Percentiles rank a stretch among this genome's conserved stretches.
Evolutionary conservation across 2,797 vertebrate genomes (phyloP).

Genomic region (Thunnus albacares): DNA sequence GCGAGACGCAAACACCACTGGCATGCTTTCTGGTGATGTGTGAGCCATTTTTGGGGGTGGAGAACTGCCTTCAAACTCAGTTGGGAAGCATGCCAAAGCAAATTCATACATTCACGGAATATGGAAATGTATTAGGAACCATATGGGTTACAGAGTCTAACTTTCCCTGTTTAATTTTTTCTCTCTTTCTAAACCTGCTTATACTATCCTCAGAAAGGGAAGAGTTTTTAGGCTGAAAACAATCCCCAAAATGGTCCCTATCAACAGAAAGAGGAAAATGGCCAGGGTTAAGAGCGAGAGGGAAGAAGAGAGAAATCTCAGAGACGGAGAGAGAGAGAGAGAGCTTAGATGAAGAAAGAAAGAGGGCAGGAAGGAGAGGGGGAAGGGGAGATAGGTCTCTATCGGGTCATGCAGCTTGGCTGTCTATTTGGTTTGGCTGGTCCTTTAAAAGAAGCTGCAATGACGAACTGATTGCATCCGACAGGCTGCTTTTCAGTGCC

Average conservation of each 20-base stretch:
- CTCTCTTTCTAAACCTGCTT: neutral
- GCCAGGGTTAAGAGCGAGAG: conserved; percentile 21
- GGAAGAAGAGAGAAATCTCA: conserved; percentile 24
- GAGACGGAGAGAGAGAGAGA: conserved; percentile 37
- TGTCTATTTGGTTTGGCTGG: conserved; percentile 71
- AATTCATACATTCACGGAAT: conserved; percentile 9
- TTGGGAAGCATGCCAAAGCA: conserved; percentile 6
- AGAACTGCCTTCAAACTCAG: conserved; percentile 18
- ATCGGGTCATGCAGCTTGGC: conserved; percentile 63
- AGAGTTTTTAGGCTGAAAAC: conserved; percentile 27
- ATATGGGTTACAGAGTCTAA: neutral
- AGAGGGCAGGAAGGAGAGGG: conserved; percentile 21
- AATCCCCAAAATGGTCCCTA: conserved; percentile 35
- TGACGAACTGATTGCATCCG: conserved; percentile 76
- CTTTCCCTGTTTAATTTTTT: neutral
- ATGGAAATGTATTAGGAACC: conserved; percentile 5
- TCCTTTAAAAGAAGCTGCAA: conserved; percentile 65
- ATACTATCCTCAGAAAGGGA: neutral
- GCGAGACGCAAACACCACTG: conserved; percentile 41
- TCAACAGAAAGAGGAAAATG: conserved; percentile 18
- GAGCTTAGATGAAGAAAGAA: conserved; percentile 7
- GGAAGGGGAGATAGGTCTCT: conserved; percentile 31
- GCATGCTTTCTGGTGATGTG: conserved; percentile 41
- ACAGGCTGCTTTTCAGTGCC: conserved; percentile 75
- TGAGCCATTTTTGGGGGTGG: conserved; percentile 27